These are phyloP conservation scores for Todiramphus saurophagus DNA, from an alignment of 2,113 vertebrate genomes.

Conservation along the genomic window DNA sequence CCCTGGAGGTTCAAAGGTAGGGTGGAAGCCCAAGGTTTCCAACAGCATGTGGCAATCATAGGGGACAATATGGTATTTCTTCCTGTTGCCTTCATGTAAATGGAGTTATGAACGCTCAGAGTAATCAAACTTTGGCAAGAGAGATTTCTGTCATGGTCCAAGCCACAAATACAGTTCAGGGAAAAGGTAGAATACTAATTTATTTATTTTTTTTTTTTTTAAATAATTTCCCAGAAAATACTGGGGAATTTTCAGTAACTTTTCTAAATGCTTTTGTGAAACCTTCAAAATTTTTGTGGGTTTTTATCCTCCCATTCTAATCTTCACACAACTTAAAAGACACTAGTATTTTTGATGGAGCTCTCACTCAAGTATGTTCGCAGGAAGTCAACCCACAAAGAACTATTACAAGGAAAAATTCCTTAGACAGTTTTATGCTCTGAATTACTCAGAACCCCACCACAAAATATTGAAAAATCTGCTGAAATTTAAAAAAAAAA, in stretches of 20 bases:
- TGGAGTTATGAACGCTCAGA: background rate
- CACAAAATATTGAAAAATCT: conserved; percentile 36
- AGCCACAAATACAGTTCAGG: conserved; percentile 20
- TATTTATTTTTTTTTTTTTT: too few species aligned
- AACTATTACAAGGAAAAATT: background rate
- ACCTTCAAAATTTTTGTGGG: conserved; percentile 17
- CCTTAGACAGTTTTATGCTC: background rate
- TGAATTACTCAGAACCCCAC: background rate
- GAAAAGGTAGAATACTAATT: background rate
- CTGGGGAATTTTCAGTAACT: background rate
- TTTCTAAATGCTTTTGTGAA: conserved; percentile 5
- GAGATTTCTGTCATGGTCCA: background rate
- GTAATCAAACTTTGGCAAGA: background rate
- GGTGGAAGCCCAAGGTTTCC: background rate
- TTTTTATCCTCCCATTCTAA: background rate
- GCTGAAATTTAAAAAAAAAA: background rate
- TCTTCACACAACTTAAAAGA: background rate
- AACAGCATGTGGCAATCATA: fast-evolving
- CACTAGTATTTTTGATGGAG: background rate
- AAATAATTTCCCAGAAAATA: conserved; percentile 24
- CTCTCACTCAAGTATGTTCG: background rate
- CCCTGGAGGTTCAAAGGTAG: background rate
- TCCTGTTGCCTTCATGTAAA: background rate
- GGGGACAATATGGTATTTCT: background rate
- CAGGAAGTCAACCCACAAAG: background rate